Conservation (phyloP, 2,113 vertebrate genomes). For the Thinocorus orbignyianus region DNA sequence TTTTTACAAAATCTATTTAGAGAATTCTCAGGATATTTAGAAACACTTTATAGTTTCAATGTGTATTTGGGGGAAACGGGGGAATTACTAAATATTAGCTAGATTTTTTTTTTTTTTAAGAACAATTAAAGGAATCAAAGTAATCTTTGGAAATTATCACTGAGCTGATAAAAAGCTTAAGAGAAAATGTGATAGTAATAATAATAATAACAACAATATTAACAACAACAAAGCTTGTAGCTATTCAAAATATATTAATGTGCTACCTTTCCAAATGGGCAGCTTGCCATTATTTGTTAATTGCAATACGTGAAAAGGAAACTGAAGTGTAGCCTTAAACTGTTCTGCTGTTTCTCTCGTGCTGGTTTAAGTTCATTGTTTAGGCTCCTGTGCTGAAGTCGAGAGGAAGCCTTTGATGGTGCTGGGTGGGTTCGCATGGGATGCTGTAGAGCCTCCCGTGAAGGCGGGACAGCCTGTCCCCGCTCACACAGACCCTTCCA, state of each 20-base stretch:
- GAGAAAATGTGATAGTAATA: background rate
- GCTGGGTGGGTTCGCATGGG: fast-evolving
- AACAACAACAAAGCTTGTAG: background rate
- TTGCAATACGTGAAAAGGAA: background rate
- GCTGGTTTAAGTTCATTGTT: background rate
- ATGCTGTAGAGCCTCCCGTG: fast-evolving
- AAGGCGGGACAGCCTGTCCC: fast-evolving
- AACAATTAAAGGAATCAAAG: constrained; percentile 19
- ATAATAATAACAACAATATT: background rate
- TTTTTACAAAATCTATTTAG: background rate
- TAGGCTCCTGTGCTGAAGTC: background rate
- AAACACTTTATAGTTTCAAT: constrained; percentile 3
- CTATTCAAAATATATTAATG: background rate
- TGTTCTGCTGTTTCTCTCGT: background rate
- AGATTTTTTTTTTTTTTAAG: background rate
- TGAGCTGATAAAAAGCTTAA: constrained; percentile 1
- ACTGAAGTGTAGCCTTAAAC: background rate
- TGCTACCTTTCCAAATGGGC: constrained; percentile 14
- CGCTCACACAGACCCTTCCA: fast-evolving
- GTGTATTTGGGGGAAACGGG: background rate
- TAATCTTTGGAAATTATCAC: constrained; percentile 19
- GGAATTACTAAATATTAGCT: constrained; percentile 7
- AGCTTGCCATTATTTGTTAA: constrained; percentile 12
- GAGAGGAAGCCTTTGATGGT: background rate
- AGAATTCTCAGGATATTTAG: constrained; percentile 7